Evolutionary conservation across 2,797 vertebrate species (phyloP), one percentile per base, ranked within the genome.

Genomic region (Coregonus sp.): DNA sequence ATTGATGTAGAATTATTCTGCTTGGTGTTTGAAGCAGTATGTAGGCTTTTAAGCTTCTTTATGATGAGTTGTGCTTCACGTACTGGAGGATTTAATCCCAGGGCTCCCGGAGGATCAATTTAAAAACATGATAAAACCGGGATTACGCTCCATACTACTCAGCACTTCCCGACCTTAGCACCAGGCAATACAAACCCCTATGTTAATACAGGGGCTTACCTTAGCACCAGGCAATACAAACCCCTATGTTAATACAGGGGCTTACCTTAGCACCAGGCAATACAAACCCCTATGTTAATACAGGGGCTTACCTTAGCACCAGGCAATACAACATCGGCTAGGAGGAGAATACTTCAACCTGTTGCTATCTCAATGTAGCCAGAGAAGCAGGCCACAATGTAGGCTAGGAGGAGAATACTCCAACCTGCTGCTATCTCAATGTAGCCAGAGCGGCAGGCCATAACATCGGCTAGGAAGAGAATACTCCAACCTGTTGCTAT

Each of bases 131-230:
- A 86, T 89, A 85, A 90, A 86, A 63, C 65, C 0, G 47, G 84
- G 84, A 89, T 92, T 90, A 91, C 68, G 70, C 85, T 87, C 66
- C 72, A 72, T 75, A 76, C 78, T 74, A 75, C 75, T 82, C 65
- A 74, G 85, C 71, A 80, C 84, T 82, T 71, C 50, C 78, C 77
- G 73, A 82, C 80, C 33, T 75, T 16, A 79, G 16, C 73, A 79
- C 37, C 54, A 70, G 61, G 29, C 82, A 86, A 90, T 83, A 81
- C 82, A 84, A 78, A 72, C 61, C 63, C 18, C 50, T 83, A 59
- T 81, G 75, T 75, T 86, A 78, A 83, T 75, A 70, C 51, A 65
- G 71, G 75, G 63, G 80, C 37, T 78, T 66, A 40, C 7, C 1
- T 40, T 40, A 40, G 0, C 40, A 40, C 7, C 40, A 40, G 40